Conservation (phyloP, 2,113 vertebrate species). For the Mesocricetus auratus region DNA sequence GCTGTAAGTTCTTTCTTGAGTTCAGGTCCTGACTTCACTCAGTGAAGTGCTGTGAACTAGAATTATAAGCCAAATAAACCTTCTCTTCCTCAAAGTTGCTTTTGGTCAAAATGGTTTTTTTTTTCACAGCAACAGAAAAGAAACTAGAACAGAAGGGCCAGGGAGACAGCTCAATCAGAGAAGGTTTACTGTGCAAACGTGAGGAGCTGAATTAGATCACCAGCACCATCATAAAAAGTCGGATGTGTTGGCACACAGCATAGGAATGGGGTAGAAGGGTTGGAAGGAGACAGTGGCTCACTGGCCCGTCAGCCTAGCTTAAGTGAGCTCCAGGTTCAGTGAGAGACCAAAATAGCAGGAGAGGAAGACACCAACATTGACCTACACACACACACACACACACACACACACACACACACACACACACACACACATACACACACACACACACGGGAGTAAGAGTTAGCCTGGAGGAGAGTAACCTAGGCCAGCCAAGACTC, state of each 20-base stretch:
- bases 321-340: background rate
- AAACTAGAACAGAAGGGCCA: background rate
- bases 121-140: background rate
- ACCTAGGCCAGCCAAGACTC: background rate
- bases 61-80: background rate
- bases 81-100: background rate
- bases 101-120: background rate
- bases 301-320: background rate
- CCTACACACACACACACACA: no score
- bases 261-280: background rate
- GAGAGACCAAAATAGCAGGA: background rate
- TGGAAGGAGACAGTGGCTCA: background rate
- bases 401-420: background rate
- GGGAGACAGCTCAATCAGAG: background rate
- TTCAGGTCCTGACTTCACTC: background rate
- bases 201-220: background rate
- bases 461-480: background rate
- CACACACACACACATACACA: background rate
- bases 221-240: background rate
- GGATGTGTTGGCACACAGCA: background rate
- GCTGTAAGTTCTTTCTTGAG: background rate
- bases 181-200: background rate
- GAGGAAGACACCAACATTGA: background rate
- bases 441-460: background rate
- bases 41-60: background rate